Base-by-base conservation (phyloP, 2,888 invertebrate species). In the Lithophane socia region DNA sequence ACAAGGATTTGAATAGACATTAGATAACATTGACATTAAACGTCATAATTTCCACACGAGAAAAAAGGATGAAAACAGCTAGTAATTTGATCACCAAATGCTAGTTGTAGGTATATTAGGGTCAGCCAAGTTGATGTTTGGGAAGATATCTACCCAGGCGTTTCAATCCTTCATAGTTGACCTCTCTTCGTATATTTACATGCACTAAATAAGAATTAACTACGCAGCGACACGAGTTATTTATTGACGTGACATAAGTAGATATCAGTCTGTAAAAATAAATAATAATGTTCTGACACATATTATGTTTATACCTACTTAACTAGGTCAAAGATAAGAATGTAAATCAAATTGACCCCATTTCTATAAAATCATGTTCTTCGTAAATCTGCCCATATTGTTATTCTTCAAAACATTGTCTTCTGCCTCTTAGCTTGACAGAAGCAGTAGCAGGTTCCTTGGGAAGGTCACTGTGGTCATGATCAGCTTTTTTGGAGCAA, bases 251-350 rank as follows among this genome's bases (percentile, higher is more conserved):
- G 64, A 67, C 66, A 29, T 63, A 64, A 44, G 69, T 77, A 54
- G 65, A 71, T 69, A 76, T 64, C 58, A 64, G 58, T 70, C 42
- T 65, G 60, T 75, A 85, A 84, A 78, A 84, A 79, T 80, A 76
- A 79, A 82, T 77, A 81, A 79, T 73, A 71, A 77, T 72, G 65
- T 61, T 77, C 68, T 74, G 77, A 37, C 75, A 81, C 79, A 85
- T 70, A 69, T 76, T 70, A 69, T 76, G 44, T 58, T 37, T 44
- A 49, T 29, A 54, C 10, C 29, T 63, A 10, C 10, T 21, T 73
- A 87, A 75, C 67, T 72, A 68, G 86, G 84, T 71, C 82, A 88
- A n/a, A 74, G 86, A 87, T 88, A 86, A 86, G 69, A 84, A 65
- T 74, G 58, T 73, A 58, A 64, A 76, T 63, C 72, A 60, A 58